Conservation (phyloP, 53 echinoderm and acorn worm genomes). For the Astropecten irregularis region DNA sequence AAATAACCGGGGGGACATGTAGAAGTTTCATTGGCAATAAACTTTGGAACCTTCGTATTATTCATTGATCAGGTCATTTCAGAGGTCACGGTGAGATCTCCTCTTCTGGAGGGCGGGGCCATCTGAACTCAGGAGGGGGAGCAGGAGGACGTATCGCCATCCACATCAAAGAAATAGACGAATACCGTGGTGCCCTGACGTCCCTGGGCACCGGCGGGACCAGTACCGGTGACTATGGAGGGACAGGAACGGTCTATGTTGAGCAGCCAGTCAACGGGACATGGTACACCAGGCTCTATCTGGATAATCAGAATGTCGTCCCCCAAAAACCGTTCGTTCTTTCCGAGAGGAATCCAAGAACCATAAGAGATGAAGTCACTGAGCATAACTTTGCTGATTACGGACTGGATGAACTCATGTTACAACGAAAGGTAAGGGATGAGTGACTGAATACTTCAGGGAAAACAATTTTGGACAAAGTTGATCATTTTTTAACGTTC, state of each 20-base stretch:
- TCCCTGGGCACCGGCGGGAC: slow-evolving; percentile 77
- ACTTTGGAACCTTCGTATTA: too few relatives aligned
- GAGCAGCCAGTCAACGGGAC: slow-evolving; percentile 80
- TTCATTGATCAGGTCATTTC: slow-evolving; percentile 68
- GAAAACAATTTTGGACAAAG: too few relatives aligned
- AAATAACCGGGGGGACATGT: too few relatives aligned
- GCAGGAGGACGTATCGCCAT: slow-evolving; percentile 91
- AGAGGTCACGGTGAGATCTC: slow-evolving; percentile 79
- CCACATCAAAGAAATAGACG: slow-evolving; percentile 73
- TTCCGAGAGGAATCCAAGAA: slow-evolving; percentile 72
- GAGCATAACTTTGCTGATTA: slow-evolving; percentile 79
- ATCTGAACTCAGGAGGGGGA: slow-evolving; percentile 72
- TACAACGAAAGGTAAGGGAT: slow-evolving; percentile 71
- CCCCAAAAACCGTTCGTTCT: slow-evolving; percentile 74
- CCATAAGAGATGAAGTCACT: slow-evolving; percentile 51
- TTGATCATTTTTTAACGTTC: too few relatives aligned
- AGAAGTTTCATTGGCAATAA: too few relatives aligned
- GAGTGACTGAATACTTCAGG: too few relatives aligned
- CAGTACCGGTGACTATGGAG: slow-evolving; percentile 62
- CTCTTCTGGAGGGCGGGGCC: slow-evolving; percentile 76
- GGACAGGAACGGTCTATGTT: slow-evolving; percentile 86
- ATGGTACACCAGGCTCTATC: slow-evolving; percentile 76
- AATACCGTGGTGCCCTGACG: slow-evolving; percentile 77
- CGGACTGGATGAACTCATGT: slow-evolving; percentile 82
- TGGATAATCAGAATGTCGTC: slow-evolving; percentile 73